Conservation (phyloP, 2,113 vertebrate species). For the Nymphicus hollandicus region DNA sequence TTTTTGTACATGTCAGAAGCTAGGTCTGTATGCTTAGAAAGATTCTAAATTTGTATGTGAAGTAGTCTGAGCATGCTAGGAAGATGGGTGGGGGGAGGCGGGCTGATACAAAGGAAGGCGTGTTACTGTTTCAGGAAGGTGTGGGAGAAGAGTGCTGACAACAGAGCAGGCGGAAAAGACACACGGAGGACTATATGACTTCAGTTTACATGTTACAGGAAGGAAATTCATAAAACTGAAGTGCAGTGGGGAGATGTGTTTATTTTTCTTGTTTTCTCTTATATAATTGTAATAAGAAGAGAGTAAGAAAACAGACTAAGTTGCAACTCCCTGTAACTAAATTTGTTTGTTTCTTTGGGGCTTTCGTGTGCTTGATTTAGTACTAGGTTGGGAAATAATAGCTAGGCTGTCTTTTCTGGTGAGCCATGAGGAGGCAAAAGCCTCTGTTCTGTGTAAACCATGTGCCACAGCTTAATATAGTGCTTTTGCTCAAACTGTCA, state of each 20-base stretch:
- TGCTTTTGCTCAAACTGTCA: neutral
- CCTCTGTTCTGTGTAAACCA: neutral
- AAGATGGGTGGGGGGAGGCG: neutral
- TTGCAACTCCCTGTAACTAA: neutral
- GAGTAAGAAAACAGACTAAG: neutral
- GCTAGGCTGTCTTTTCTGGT: neutral
- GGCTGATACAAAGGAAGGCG: neutral
- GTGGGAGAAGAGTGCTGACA: conserved; percentile 5
- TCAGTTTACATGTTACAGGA: neutral
- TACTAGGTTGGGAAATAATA: neutral
- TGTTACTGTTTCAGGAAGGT: conserved; percentile 11
- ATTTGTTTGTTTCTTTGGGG: neutral
- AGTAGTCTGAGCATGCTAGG: neutral
- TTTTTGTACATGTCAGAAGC: neutral
- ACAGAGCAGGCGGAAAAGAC: neutral
- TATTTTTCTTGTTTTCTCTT: neutral
- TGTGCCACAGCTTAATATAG: neutral
- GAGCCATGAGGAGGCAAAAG: neutral
- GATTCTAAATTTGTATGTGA: neutral
- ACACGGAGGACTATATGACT: neutral
- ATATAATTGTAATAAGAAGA: neutral
- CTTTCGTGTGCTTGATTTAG: neutral
- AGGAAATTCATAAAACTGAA: conserved; percentile 2
- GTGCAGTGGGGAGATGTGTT: neutral
- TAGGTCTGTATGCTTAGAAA: neutral